phyloP scores from a whole-genome alignment of 2,888 invertebrate species.

The Tromatobia lineatoria region DNA sequence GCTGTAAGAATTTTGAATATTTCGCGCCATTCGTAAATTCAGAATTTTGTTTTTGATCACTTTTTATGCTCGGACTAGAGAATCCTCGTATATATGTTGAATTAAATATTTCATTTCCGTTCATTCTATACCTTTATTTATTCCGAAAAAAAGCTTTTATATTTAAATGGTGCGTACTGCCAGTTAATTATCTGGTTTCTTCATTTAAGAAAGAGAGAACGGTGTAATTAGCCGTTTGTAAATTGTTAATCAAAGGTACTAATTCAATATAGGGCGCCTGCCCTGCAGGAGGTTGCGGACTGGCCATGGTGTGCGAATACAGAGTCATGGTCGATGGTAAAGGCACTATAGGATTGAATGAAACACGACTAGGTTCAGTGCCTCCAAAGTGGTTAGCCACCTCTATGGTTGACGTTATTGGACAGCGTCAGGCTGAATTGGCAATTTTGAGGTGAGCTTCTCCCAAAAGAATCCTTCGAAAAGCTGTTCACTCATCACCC shows the following conservation, averaged over 20 bases:
- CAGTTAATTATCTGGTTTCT: not conserved
- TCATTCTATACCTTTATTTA: too few species aligned
- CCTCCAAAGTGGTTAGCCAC: constrained; percentile 90
- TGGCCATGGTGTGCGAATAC: constrained; percentile 94
- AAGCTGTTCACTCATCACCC: not conserved
- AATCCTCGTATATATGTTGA: too few species aligned
- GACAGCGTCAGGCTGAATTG: constrained; percentile 90
- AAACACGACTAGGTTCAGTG: constrained; percentile 93
- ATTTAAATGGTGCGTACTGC: too few species aligned
- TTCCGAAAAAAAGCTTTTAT: too few species aligned
- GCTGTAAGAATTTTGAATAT: too few species aligned
- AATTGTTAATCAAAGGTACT: not conserved
- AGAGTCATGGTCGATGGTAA: constrained; percentile 93
- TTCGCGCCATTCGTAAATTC: too few species aligned
- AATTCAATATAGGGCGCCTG: constrained; percentile 82
- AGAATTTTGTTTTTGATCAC: too few species aligned
- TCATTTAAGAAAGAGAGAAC: not conserved
- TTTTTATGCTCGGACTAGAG: too few species aligned
- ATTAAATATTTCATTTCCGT: too few species aligned
- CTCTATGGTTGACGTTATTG: constrained; percentile 83
- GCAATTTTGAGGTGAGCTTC: constrained; percentile 87
- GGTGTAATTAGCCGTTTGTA: not conserved
- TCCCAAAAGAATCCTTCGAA: not conserved
- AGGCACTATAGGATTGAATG: constrained; percentile 94
- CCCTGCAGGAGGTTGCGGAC: constrained; percentile 90